Evolutionary conservation across 2,113 vertebrate genomes (phyloP).

Genomic region (Amphiprion ocellaris): DNA sequence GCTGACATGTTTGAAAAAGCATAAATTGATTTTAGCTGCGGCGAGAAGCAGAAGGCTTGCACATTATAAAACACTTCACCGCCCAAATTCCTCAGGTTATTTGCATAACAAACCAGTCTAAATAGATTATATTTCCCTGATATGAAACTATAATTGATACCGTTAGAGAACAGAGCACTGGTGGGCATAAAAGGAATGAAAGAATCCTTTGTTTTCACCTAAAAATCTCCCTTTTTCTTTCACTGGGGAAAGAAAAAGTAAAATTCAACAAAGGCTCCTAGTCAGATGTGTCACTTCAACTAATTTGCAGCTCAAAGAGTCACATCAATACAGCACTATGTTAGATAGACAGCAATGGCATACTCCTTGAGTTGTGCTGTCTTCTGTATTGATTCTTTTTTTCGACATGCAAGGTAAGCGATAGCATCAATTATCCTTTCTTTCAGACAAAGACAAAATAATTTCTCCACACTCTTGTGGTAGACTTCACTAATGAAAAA

Average conservation of each 20-base stretch:
- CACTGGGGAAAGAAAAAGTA: background rate
- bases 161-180: conserved; percentile 53
- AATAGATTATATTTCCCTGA: conserved; percentile 70
- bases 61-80: conserved; percentile 57
- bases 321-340: conserved; percentile 66
- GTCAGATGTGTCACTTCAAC: conserved; percentile 59
- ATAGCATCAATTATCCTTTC: conserved; percentile 71
- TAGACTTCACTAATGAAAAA: conserved; percentile 26
- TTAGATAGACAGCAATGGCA: conserved; percentile 58
- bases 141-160: conserved; percentile 75
- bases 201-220: conserved; percentile 69
- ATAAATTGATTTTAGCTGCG: conserved; percentile 45
- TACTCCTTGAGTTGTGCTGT: conserved; percentile 59
- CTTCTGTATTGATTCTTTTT: conserved; percentile 56
- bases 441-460: conserved; percentile 59
- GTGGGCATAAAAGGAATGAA: conserved; percentile 63
- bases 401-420: conserved; percentile 59
- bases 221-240: conserved; percentile 52
- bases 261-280: no score
- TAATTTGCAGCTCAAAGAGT: conserved; percentile 79
- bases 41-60: conserved; percentile 22
- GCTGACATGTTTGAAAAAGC: conserved; percentile 46
- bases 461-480: conserved; percentile 15
- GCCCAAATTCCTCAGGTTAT: conserved; percentile 56
- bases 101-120: conserved; percentile 71